A percentile compares a stretch with the other conserved stretches of the same genome.
These are phyloP conservation scores for Odontesthes bonariensis DNA, from an alignment of 2,113 vertebrate species.

Conservation along the genomic window DNA sequence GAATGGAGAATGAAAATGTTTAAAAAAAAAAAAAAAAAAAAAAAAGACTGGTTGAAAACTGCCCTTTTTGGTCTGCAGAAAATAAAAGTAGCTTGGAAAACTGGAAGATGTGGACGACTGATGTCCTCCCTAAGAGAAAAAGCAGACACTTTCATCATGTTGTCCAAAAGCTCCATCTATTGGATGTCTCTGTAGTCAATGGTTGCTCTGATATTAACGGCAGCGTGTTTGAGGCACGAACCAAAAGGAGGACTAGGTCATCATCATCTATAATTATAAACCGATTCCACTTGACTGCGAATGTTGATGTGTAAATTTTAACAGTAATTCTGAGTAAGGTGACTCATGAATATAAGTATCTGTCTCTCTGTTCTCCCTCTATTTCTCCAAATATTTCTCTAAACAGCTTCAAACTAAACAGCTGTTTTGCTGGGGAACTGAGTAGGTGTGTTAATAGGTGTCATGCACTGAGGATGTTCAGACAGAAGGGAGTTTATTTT, in stretches of 20 bases:
- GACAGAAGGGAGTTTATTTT: neutral
- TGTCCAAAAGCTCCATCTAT: constrained; percentile 48
- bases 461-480: neutral
- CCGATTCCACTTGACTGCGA: neutral
- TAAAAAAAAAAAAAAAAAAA: no score
- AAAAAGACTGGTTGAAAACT: neutral
- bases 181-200: constrained; percentile 21
- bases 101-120: constrained; percentile 12
- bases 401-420: no score
- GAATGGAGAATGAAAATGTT: constrained; percentile 12
- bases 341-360: neutral
- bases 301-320: neutral
- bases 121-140: constrained; percentile 31
- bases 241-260: neutral
- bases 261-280: neutral
- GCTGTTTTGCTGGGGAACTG: neutral
- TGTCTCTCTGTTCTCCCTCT: neutral
- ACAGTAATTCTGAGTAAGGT: neutral
- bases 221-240: neutral
- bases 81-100: constrained; percentile 8
- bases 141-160: constrained; percentile 38
- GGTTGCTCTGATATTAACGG: constrained; percentile 22
- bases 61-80: constrained; percentile 4
- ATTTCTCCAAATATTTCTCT: neutral
- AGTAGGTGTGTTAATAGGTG: no score